A percentile compares a stretch with the other conserved stretches of the same genome.
These are phyloP conservation scores for Neopipo cinnamomea DNA, from an alignment of 2,113 vertebrate genomes.

Conservation along the genomic window DNA sequence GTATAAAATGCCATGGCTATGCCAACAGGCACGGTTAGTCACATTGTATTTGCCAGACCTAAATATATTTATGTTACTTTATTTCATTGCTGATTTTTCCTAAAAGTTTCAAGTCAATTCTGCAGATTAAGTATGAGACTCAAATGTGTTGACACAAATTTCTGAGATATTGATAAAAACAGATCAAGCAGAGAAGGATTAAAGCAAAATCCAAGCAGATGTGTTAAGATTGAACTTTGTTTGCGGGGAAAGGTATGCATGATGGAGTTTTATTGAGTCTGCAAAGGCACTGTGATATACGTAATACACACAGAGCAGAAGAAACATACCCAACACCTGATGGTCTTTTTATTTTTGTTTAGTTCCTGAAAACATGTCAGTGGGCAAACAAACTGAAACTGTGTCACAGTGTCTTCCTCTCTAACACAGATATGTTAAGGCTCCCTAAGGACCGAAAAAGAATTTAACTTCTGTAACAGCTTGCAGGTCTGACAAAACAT, in stretches of 20 bases:
- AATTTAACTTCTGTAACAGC: background rate
- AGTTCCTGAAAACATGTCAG: background rate
- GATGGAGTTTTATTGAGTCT: background rate
- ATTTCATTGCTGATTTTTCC: background rate
- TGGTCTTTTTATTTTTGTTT: background rate
- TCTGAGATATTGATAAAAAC: slow-evolving; percentile 5
- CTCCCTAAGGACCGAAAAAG: background rate
- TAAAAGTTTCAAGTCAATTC: background rate
- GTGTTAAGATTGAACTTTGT: background rate
- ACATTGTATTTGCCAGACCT: background rate
- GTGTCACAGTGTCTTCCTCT: background rate
- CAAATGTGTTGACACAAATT: background rate
- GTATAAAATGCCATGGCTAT: background rate
- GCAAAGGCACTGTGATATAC: background rate
- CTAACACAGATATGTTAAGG: background rate
- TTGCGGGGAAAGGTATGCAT: background rate
- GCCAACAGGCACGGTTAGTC: background rate
- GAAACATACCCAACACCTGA: background rate
- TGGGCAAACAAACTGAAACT: slow-evolving; percentile 1
- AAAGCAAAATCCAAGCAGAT: background rate
- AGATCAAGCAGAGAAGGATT: background rate
- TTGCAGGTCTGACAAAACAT: background rate
- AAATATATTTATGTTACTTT: background rate
- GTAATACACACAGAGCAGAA: background rate
- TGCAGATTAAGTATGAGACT: background rate